Evolutionary conservation across 2,888 invertebrate genomes (phyloP).

Genomic region (Troilus luridus): DNA sequence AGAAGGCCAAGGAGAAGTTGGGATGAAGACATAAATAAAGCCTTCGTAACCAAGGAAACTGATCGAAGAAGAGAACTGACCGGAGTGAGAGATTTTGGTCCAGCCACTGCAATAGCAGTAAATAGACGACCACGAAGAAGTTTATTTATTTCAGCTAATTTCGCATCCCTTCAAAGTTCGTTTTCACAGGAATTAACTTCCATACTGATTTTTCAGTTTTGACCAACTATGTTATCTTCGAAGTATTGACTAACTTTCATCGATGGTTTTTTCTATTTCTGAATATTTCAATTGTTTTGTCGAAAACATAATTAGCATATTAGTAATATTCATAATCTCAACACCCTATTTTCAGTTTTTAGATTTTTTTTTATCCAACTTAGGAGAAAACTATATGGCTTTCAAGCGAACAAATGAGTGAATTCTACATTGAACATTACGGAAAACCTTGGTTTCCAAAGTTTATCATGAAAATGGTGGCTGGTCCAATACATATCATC

Average conservation of each 20-base stretch:
- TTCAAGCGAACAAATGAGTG: constrained; percentile 88
- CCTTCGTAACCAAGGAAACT: no score
- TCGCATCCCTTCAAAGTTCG: no score
- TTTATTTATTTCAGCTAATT: no score
- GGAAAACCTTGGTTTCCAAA: constrained; percentile 82
- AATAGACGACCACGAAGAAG: no score
- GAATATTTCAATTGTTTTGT: not conserved
- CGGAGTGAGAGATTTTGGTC: no score
- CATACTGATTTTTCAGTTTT: no score
- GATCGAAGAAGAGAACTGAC: no score
- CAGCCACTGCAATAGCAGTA: no score
- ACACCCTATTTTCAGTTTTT: not conserved
- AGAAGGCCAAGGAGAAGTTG: no score
- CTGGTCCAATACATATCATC: constrained; percentile 80
- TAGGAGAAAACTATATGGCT: constrained; percentile 75
- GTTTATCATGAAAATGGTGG: constrained; percentile 84
- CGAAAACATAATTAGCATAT: not conserved
- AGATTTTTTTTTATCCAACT: constrained; percentile 20
- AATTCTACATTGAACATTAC: constrained; percentile 84
- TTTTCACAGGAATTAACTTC: no score
- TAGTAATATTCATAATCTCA: not conserved
- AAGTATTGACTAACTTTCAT: not conserved
- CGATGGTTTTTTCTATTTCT: not conserved
- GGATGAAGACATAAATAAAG: no score
- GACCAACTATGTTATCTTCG: not conserved